Conservation (phyloP, 2,113 vertebrate genomes). For the Ondatra zibethicus region DNA sequence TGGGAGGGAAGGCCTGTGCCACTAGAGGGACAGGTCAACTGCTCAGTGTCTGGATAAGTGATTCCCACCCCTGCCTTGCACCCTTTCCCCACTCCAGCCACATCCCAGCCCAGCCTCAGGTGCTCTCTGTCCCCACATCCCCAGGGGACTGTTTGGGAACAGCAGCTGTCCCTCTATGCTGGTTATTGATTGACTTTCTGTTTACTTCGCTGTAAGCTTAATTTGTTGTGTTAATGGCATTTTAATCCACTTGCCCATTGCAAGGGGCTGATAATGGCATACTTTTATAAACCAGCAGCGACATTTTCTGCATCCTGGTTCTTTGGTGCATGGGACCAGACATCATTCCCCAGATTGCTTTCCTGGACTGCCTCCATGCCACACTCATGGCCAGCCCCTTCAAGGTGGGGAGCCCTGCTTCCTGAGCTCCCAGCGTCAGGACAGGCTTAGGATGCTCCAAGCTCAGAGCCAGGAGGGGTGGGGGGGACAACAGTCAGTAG, state of each 20-base stretch:
- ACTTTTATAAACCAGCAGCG: conserved; percentile 73
- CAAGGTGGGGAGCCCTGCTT: rapidly evolving
- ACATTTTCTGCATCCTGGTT: conserved; percentile 77
- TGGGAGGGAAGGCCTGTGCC: not conserved
- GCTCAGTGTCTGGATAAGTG: rapidly evolving
- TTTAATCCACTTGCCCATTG: conserved; percentile 85
- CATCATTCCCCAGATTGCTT: conserved; percentile 1
- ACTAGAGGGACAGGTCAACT: not conserved
- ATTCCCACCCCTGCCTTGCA: not conserved
- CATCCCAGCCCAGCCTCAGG: no score
- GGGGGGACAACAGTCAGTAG: no score
- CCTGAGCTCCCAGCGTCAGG: not conserved
- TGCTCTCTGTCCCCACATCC: not conserved
- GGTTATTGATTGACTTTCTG: conserved; percentile 85
- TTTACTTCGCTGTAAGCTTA: conserved; percentile 84
- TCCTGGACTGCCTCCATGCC: not conserved
- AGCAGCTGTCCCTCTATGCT: conserved; percentile 70
- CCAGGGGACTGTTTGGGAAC: conserved; percentile 55
- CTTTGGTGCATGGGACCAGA: conserved; percentile 63
- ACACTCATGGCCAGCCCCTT: not conserved
- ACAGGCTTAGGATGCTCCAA: not conserved
- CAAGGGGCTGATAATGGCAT: conserved; percentile 77
- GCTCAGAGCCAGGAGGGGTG: not conserved
- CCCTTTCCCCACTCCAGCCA: not conserved
- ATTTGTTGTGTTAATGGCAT: conserved; percentile 87